These are phyloP conservation scores for Atlantisia rogersi DNA, from an alignment of 2,113 vertebrate species.

Conservation along the genomic window DNA sequence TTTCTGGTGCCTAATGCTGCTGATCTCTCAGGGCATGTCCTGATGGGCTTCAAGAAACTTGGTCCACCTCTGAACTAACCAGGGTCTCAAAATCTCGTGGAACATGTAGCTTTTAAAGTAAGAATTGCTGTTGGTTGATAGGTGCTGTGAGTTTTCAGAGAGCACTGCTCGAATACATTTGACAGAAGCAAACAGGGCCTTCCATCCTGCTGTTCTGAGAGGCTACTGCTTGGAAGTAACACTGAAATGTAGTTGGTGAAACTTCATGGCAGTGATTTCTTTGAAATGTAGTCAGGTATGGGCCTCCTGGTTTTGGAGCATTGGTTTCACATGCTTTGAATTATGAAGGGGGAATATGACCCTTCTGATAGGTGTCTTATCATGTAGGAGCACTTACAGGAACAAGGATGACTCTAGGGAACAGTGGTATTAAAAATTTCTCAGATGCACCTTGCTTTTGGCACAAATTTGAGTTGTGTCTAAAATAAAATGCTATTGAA, in stretches of 20 bases:
- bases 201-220: neutral
- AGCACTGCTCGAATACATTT: neutral
- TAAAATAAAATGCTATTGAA: neutral
- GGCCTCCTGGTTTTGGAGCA: neutral
- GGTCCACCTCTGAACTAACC: neutral
- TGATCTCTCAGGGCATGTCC: neutral
- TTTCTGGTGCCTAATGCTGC: fast-evolving
- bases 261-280: neutral
- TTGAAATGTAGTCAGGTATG: neutral
- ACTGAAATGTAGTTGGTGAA: neutral
- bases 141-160: neutral
- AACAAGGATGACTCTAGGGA: neutral
- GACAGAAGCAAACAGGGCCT: neutral
- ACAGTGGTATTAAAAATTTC: neutral
- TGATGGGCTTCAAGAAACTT: neutral
- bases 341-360: neutral
- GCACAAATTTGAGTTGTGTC: neutral
- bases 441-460: neutral
- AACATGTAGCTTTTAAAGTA: neutral
- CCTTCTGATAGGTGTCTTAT: neutral
- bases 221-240: neutral
- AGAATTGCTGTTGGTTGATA: neutral
- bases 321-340: neutral
- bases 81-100: neutral
- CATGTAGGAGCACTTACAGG: neutral